phyloP scores from a whole-genome alignment of 2,113 vertebrate species.

The Pollachius pollachius region DNA sequence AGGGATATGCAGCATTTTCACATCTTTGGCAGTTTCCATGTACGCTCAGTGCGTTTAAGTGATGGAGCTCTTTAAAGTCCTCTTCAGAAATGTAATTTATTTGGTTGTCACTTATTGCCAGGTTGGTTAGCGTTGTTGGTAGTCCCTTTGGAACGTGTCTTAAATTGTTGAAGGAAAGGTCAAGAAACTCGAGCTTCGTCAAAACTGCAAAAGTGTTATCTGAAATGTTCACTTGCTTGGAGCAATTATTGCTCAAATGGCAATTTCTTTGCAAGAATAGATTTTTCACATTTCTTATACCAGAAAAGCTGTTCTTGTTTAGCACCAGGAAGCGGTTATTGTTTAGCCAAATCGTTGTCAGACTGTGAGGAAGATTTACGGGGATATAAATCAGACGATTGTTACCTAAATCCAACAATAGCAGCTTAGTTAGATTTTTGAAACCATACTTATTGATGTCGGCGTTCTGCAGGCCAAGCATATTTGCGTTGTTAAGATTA shows the following conservation, averaged over 20 bases:
- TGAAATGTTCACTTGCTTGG: background rate
- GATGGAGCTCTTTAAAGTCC: slow-evolving; percentile 51
- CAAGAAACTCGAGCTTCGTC: slow-evolving; percentile 30
- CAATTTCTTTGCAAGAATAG: slow-evolving; percentile 58
- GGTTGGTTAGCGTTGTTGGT: slow-evolving; percentile 21
- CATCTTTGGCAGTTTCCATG: slow-evolving; percentile 81
- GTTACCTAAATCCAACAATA: slow-evolving; percentile 38
- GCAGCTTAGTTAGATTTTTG: slow-evolving; percentile 61
- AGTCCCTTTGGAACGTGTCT: slow-evolving; percentile 54
- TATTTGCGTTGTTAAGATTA: slow-evolving; percentile 43
- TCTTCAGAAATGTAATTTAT: slow-evolving; percentile 59
- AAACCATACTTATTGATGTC: slow-evolving; percentile 43
- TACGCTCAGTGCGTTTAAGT: slow-evolving; percentile 56
- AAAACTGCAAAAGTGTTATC: slow-evolving; percentile 46
- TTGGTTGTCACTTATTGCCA: slow-evolving; percentile 50
- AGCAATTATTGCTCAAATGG: slow-evolving; percentile 53
- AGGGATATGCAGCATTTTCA: slow-evolving; percentile 58
- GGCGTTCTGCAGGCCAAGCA: rapidly evolving
- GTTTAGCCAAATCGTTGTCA: slow-evolving; percentile 37
- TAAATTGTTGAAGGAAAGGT: slow-evolving; percentile 66
- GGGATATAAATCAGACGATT: slow-evolving; percentile 43
- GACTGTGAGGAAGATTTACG: slow-evolving; percentile 42
- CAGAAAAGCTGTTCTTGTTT: slow-evolving; percentile 17
- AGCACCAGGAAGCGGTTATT: slow-evolving; percentile 24
- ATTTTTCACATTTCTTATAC: slow-evolving; percentile 41